A percentile compares a stretch with the other conserved stretches of the same genome.
These are phyloP conservation scores for Brachypodius melanocephalos DNA, from an alignment of 2,113 vertebrate species.

Conservation along the genomic window DNA sequence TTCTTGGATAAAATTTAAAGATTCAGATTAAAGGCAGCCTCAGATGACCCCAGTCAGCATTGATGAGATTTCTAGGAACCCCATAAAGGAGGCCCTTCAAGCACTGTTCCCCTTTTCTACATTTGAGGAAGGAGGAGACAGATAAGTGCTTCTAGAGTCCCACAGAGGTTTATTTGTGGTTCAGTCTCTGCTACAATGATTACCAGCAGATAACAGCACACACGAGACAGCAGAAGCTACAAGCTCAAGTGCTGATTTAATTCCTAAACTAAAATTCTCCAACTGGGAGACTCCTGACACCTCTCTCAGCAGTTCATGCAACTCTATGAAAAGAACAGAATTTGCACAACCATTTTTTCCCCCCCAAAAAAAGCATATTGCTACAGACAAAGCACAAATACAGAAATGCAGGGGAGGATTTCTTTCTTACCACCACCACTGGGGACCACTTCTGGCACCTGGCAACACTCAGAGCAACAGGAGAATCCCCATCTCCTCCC, in stretches of 20 bases:
- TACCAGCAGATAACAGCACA: background rate
- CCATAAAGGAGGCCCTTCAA: background rate
- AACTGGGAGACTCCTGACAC: background rate
- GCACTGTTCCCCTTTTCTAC: background rate
- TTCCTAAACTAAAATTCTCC: background rate
- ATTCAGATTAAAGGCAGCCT: background rate
- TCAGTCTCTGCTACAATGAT: background rate
- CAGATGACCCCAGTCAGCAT: background rate
- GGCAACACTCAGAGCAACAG: conserved; percentile 50
- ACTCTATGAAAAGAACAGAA: background rate
- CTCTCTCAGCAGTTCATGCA: background rate
- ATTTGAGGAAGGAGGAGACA: background rate
- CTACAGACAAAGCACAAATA: background rate
- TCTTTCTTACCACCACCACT: conserved; percentile 51
- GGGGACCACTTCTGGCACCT: conserved; percentile 37
- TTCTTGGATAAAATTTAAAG: background rate
- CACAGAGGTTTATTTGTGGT: background rate
- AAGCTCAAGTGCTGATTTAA: background rate
- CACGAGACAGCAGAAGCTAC: background rate
- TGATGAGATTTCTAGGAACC: background rate
- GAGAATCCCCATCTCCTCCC: conserved; percentile 44
- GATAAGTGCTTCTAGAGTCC: background rate
- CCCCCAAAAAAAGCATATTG: background rate
- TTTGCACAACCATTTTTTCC: fast-evolving
- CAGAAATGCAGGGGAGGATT: background rate